phyloP scores from a whole-genome alignment of 2,113 vertebrate genomes.

The Gila orcuttii region DNA sequence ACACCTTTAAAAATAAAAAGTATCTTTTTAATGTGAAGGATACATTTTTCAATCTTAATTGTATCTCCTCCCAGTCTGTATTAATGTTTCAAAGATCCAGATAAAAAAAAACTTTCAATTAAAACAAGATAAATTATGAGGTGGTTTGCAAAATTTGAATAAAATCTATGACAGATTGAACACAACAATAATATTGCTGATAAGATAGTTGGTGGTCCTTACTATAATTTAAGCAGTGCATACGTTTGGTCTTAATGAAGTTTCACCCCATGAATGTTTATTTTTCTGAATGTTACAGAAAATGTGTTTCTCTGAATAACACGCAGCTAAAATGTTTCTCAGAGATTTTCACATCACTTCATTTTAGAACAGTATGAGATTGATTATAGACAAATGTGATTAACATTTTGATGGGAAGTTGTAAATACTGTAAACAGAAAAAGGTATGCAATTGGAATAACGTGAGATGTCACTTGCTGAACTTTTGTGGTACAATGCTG shows the following conservation, averaged over 20 bases:
- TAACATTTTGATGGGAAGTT: constrained; percentile 70
- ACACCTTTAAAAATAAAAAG: not conserved
- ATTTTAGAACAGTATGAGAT: constrained; percentile 36
- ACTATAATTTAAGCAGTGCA: constrained; percentile 18
- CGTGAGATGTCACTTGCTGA: constrained; percentile 72
- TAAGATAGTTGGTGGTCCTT: not conserved
- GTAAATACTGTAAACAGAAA: constrained; percentile 84
- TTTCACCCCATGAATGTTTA: constrained; percentile 45
- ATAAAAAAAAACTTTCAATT: not conserved
- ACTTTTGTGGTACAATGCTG: constrained; percentile 71
- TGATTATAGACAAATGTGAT: constrained; percentile 22
- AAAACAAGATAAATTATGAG: not conserved
- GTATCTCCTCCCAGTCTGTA: not conserved
- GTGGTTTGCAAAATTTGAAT: not conserved
- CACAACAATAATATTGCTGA: constrained; percentile 17
- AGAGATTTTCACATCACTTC: constrained; percentile 23
- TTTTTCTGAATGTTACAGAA: constrained; percentile 43
- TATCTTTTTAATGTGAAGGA: not conserved
- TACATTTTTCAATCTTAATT: not conserved
- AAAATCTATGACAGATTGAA: not conserved
- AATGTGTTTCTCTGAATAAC: constrained; percentile 8
- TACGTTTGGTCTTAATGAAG: constrained; percentile 22
- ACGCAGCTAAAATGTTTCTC: constrained; percentile 13
- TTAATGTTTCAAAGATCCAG: not conserved
- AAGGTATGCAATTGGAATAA: constrained; percentile 71